Evolutionary conservation across 2,888 invertebrate species (phyloP).

Genomic region (Rhynchonema sp.): DNA sequence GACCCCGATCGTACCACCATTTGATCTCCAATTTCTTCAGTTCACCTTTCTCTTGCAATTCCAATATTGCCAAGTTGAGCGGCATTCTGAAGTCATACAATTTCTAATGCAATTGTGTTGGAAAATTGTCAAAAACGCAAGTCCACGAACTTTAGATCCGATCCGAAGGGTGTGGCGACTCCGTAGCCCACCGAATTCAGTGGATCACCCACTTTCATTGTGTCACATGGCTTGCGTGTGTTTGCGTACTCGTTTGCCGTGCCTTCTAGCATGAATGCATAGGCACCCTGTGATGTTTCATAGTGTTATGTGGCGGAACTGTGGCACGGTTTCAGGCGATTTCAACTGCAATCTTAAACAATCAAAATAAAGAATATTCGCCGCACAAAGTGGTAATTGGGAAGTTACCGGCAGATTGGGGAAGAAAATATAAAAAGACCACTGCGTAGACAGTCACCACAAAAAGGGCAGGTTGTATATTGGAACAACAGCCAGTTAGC

Average conservation of each 20-base stretch:
- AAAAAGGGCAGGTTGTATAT: too few species aligned
- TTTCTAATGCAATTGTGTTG: too few species aligned
- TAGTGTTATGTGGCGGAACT: too few species aligned
- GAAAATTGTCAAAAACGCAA: not conserved
- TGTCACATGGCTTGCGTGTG: slow-evolving; percentile 74
- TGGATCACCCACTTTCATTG: slow-evolving; percentile 60
- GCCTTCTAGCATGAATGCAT: slow-evolving; percentile 38
- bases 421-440: too few species aligned
- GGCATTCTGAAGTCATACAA: too few species aligned
- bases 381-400: too few species aligned
- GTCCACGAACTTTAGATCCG: slow-evolving; percentile 31
- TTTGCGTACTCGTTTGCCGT: slow-evolving; percentile 59
- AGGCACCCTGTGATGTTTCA: slow-evolving; percentile 55
- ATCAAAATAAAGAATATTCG: too few species aligned
- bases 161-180: slow-evolving; percentile 75
- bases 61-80: slow-evolving; percentile 6
- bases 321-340: too few species aligned
- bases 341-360: too few species aligned
- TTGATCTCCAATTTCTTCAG: slow-evolving; percentile 64
- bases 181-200: slow-evolving; percentile 61
- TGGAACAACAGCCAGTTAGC: too few species aligned
- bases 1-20: slow-evolving; percentile 65
- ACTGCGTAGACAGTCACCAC: not conserved
- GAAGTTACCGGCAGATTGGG: too few species aligned
- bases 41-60: slow-evolving; percentile 65